These are phyloP conservation scores for Martes martes DNA, from an alignment of 2,113 vertebrate genomes.

Conservation along the genomic window DNA sequence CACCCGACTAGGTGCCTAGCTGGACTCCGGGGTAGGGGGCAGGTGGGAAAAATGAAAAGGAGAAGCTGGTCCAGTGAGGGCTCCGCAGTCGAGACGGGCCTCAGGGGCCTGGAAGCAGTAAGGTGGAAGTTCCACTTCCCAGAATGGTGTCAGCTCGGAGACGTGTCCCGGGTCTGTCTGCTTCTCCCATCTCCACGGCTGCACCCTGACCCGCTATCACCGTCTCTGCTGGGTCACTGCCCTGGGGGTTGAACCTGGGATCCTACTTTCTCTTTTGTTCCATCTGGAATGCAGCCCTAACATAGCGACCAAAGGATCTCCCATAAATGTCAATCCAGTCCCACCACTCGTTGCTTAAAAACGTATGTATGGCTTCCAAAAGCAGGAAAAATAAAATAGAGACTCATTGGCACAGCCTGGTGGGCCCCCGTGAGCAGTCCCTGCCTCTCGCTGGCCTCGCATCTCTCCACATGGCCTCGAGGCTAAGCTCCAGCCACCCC, in stretches of 20 bases:
- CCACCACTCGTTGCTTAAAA: not conserved
- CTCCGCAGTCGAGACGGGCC: not conserved
- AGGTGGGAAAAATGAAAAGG: not conserved
- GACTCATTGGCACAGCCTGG: not conserved
- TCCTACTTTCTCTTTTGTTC: not conserved
- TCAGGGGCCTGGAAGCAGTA: too few species aligned
- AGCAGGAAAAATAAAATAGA: not conserved
- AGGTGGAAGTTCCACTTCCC: too few species aligned
- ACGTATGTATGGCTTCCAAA: not conserved
- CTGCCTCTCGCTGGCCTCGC: too few species aligned
- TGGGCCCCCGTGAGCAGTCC: not conserved
- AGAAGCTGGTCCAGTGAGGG: not conserved
- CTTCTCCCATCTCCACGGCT: not conserved
- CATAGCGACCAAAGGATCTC: not conserved
- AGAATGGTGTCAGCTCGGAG: not conserved
- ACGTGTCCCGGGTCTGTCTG: not conserved
- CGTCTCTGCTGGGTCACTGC: not conserved
- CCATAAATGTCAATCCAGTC: not conserved
- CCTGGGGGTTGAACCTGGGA: not conserved
- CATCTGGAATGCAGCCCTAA: not conserved
- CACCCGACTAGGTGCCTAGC: too few species aligned
- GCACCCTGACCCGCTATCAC: too few species aligned
- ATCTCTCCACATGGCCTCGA: not conserved
- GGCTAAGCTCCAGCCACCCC: not conserved
- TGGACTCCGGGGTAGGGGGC: not conserved